Conservation (phyloP, 1,140 invertebrate genomes). For the Euschistus heros region DNA sequence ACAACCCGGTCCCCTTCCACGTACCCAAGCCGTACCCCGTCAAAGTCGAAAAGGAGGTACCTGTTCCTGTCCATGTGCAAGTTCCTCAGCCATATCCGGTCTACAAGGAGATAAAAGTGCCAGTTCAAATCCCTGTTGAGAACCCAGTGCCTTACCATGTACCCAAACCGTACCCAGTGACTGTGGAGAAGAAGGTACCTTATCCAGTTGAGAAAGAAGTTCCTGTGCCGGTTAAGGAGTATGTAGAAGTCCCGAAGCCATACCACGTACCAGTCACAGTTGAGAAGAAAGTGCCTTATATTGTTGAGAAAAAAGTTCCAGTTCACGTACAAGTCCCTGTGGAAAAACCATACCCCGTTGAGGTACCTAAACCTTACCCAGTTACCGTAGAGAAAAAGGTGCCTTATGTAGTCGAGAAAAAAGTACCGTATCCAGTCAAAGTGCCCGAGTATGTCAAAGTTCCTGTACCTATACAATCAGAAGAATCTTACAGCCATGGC, state of each 20-base stretch:
- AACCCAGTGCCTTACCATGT: constrained; percentile 38
- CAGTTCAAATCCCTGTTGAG: constrained; percentile 43
- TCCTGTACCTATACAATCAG: background rate
- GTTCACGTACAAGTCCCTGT: constrained; percentile 27
- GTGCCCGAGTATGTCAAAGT: constrained; percentile 1
- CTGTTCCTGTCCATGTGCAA: constrained; percentile 27
- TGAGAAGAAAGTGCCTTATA: constrained; percentile 54
- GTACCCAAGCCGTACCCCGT: constrained; percentile 28
- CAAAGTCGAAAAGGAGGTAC: constrained; percentile 26
- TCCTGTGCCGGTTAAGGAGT: constrained; percentile 24
- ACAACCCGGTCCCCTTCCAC: constrained; percentile 23
- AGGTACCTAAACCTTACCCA: constrained; percentile 29
- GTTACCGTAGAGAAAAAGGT: constrained; percentile 6
- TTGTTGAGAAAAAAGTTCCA: constrained; percentile 30
- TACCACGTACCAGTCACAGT: constrained; percentile 45
- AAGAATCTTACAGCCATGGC: no score
- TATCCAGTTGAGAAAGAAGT: constrained; percentile 34
- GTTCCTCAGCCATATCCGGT: constrained; percentile 38
- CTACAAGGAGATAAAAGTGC: constrained; percentile 47
- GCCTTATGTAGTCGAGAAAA: constrained; percentile 4
- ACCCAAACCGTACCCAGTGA: constrained; percentile 41
- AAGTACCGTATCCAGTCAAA: constrained; percentile 7
- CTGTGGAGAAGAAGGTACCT: constrained; percentile 54
- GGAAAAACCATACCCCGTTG: constrained; percentile 27
- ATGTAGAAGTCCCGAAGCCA: constrained; percentile 19